phyloP scores from a whole-genome alignment of 53 echinoderm and acorn worm species.

The Hippasteria phrygiana region DNA sequence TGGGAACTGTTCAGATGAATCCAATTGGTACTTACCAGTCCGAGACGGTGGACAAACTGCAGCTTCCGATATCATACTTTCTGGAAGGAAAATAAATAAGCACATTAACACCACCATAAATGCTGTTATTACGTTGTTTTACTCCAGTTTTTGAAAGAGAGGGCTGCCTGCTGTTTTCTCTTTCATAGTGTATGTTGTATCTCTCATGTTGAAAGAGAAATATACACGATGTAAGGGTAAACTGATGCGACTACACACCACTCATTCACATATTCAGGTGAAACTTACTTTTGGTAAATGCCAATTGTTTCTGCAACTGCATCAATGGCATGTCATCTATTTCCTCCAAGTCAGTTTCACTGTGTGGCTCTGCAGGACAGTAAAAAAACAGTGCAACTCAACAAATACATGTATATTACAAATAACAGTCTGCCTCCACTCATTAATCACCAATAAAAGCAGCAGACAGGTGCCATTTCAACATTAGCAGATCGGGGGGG shows the following conservation, averaged over 20 bases:
- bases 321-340: not conserved
- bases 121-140: too few species aligned
- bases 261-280: not conserved
- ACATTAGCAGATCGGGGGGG: too few species aligned
- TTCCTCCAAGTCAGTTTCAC: not conserved
- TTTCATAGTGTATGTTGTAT: not conserved
- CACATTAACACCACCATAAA: not conserved
- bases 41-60: not conserved
- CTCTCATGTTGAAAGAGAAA: not conserved
- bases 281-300: not conserved
- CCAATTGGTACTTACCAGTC: not conserved
- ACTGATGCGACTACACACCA: not conserved
- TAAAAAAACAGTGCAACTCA: not conserved
- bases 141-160: too few species aligned
- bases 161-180: not conserved
- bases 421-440: not conserved
- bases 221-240: not conserved
- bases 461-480: not conserved
- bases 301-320: not conserved
- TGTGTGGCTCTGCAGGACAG: not conserved
- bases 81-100: not conserved
- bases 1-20: not conserved
- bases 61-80: not conserved
- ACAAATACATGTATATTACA: not conserved
- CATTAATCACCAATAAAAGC: not conserved